Percentiles rank a stretch among this genome's conserved stretches.
phyloP scores from a whole-genome alignment of 2,888 invertebrate species.

The Thecophora atra region DNA sequence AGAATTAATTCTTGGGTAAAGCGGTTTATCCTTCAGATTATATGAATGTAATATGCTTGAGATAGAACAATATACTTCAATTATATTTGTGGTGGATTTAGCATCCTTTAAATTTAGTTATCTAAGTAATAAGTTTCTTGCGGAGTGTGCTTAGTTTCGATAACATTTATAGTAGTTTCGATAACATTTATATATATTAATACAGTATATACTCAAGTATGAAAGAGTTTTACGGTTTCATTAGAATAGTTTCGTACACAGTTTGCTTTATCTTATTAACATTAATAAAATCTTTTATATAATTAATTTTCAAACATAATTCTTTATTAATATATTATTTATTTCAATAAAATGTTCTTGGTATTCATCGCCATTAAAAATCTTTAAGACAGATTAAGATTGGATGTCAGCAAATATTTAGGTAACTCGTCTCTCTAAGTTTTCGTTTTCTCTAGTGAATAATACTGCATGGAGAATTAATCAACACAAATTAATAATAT shows the following conservation, averaged over 20 bases:
- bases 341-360: no score
- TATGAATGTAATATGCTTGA: neutral
- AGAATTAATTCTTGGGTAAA: neutral
- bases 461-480: neutral
- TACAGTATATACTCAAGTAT: neutral
- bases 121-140: neutral
- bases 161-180: neutral
- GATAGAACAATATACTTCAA: neutral
- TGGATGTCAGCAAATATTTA: neutral
- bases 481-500: neutral
- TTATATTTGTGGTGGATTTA: neutral
- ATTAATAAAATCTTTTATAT: constrained; percentile 1
- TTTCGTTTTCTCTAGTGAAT: neutral
- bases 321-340: neutral
- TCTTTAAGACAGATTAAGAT: neutral
- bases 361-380: constrained; percentile 4
- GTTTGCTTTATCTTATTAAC: neutral
- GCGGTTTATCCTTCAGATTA: neutral
- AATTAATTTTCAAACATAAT: constrained; percentile 11
- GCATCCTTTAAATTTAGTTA: neutral
- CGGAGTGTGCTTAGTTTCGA: neutral
- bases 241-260: neutral
- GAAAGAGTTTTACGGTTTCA: no score
- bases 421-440: constrained; percentile 21
- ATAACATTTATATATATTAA: constrained; percentile 20